These are phyloP conservation scores for Camelus bactrianus DNA, from an alignment of 2,113 vertebrate species.

Conservation along the genomic window DNA sequence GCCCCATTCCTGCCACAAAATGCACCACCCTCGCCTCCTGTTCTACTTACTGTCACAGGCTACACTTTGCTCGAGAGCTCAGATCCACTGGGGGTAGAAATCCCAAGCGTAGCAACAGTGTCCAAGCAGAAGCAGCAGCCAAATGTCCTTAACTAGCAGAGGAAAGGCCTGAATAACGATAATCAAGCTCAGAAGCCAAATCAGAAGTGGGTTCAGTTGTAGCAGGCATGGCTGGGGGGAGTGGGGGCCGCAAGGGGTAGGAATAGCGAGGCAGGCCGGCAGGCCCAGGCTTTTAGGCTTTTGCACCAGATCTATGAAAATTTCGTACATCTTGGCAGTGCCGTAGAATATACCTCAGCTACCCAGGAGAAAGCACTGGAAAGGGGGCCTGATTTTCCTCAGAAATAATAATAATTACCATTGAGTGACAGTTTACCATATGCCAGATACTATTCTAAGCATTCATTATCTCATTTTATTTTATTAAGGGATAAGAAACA, in stretches of 20 bases:
- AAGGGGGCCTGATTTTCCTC: not conserved
- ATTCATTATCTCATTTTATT: not conserved
- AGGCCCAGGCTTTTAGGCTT: not conserved
- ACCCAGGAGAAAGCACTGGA: not conserved
- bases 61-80: conserved; percentile 20
- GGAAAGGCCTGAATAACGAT: conserved; percentile 22
- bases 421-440: not conserved
- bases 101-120: conserved; percentile 73
- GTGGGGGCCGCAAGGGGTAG: too few relatives aligned
- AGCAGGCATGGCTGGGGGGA: not conserved
- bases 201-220: not conserved
- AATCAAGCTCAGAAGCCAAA: conserved; percentile 54
- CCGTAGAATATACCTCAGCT: not conserved
- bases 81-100: not conserved
- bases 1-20: not conserved
- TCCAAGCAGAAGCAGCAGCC: conserved; percentile 66
- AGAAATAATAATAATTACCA: not conserved
- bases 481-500: not conserved
- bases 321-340: not conserved
- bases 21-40: not conserved
- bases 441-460: not conserved
- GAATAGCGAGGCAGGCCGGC: not conserved
- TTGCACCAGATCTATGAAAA: not conserved
- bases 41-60: conserved; percentile 60
- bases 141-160: conserved; percentile 58